These are phyloP conservation scores for Pristionchus maxplancki DNA, from an alignment of 2,888 invertebrate genomes.

Conservation along the genomic window DNA sequence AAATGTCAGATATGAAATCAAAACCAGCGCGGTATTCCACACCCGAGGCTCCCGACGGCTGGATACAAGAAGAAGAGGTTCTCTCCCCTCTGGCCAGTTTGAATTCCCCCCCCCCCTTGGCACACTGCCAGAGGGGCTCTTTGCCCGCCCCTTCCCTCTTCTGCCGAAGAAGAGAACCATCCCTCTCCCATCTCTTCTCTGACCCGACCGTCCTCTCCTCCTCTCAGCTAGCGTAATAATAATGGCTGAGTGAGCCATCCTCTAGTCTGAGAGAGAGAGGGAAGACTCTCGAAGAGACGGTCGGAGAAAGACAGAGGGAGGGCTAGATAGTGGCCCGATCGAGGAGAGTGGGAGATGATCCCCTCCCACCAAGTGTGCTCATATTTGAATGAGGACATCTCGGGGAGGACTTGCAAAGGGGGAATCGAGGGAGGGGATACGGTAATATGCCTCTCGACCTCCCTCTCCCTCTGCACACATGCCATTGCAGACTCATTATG, in stretches of 20 bases:
- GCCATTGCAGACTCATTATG: conserved; percentile 37
- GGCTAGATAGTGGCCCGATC: background rate
- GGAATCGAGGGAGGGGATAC: background rate
- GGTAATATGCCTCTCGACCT: conserved; percentile 27
- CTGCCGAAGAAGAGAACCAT: background rate
- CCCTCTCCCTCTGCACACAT: conserved; percentile 13
- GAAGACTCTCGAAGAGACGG: conserved; percentile 38
- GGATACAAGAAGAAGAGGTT: background rate
- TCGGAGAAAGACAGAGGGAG: background rate
- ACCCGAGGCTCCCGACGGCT: background rate
- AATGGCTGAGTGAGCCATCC: conserved; percentile 31
- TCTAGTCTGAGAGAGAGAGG: conserved; percentile 6
- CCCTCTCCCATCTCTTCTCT: conserved; percentile 44
- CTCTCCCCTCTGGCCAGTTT: background rate
- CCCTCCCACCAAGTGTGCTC: conserved; percentile 33
- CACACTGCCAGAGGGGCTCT: conserved; percentile 41
- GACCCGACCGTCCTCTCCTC: conserved; percentile 39
- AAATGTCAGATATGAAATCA: conserved; percentile 25
- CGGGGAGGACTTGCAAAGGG: background rate
- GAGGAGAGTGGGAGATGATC: background rate
- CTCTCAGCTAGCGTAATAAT: conserved; percentile 49
- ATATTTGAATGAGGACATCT: conserved; percentile 51
- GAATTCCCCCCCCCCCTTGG: conserved; percentile 18
- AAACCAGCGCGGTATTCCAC: background rate
- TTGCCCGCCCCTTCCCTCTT: conserved; percentile 39